Base-by-base conservation (phyloP, 1,140 invertebrate genomes). In the Trialeurodes vaporariorum region DNA sequence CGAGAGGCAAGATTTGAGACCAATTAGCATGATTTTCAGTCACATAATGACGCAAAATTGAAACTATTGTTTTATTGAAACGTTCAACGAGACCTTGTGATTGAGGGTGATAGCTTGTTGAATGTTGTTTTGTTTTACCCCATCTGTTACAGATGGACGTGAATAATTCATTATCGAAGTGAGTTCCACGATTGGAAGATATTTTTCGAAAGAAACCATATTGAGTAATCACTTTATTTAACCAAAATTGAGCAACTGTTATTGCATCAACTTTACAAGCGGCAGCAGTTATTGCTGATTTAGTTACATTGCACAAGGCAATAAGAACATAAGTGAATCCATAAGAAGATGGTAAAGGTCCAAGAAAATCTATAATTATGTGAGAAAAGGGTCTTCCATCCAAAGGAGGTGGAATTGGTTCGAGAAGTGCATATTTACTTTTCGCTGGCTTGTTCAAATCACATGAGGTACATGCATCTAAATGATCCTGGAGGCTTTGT, bases 21-120 rank as follows among this genome's bases (percentile, higher is more conserved):
- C 25, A 9, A 2, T 61, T 61, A n/a, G 25, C 25, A 23, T 61
- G 25, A 23, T 61, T 61, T 25, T n/a, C 60, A n/a, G 5, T 61
- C 25, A 61, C 60, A 25, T 61, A 61, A n/a, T 61, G 60, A 25
- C 5, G 2, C 5, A 61, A 25, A 11, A 25, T n/a, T 61, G 11
- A 23, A n/a, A n/a, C 22, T 61, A 61, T 11, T n/a, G 60, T 61
- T 11, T n/a, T 2, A n/a, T 61, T 61, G 5, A 61, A 9, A 9
- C n/a, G 5, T 61, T 61, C 60, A 61, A 63, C 61, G 5, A 13
- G 13, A 1, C 61, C 61, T 63, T 63, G 61, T 25, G 61, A 63
- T 63, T 63, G 61, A 9, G 61, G 61, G n/a, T 13, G 13, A 63
- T 63, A 63, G 13, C 25, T 22, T 63, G 61, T 24, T 12, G 25